Percentiles rank a stretch among this genome's conserved stretches.
Evolutionary conservation across 1,140 invertebrate genomes (phyloP).

Genomic region (Aradophagus sp.): DNA sequence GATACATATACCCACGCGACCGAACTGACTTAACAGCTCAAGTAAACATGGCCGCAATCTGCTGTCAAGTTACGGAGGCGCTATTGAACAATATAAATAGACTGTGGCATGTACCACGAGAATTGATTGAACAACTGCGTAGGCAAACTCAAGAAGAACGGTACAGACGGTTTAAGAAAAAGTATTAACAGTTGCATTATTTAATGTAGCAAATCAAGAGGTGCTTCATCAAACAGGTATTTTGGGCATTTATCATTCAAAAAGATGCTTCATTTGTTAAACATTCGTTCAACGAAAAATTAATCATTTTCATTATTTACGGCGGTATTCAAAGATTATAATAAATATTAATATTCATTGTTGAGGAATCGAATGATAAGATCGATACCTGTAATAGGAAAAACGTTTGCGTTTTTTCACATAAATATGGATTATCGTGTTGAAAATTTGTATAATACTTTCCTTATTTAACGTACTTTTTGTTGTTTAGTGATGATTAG

Average conservation of each 20-base stretch:
- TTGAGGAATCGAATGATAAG: conserved; percentile 8
- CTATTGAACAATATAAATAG: conserved; percentile 83
- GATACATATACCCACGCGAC: conserved; percentile 77
- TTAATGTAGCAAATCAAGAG: conserved; percentile 16
- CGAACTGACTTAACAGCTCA: conserved; percentile 79
- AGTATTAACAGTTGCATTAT: conserved; percentile 60
- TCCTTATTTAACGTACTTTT: no score
- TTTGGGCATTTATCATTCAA: conserved; percentile 18
- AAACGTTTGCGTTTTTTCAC: no score
- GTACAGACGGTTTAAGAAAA: conserved; percentile 72
- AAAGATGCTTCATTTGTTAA: no score
- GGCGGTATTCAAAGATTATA: no score
- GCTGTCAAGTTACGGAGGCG: conserved; percentile 86
- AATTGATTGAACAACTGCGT: conserved; percentile 81
- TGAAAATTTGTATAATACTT: no score
- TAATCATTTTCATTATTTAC: conserved; percentile 15
- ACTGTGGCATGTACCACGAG: conserved; percentile 86
- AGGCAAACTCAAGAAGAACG: conserved; percentile 77
- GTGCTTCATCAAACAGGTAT: no score
- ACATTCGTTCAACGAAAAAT: conserved; percentile 17
- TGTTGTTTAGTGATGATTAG: no score
- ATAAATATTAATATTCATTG: no score
- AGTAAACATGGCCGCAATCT: conserved; percentile 87
- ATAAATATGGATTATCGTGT: no score
- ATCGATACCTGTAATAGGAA: no score